Conservation (phyloP, 2,888 invertebrate genomes). For the Cephus runcator region DNA sequence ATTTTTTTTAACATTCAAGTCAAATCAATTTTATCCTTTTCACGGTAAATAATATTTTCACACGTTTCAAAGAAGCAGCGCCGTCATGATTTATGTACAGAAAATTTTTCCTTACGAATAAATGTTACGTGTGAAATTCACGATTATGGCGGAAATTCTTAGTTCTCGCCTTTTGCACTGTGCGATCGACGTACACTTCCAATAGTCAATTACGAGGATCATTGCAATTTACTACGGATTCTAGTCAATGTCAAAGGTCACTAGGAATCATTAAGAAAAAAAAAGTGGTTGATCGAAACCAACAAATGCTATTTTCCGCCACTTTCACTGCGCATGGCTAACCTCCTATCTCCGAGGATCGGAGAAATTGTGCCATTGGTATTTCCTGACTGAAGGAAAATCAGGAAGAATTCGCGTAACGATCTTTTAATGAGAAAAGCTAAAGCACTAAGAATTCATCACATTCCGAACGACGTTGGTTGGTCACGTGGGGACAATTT, state of each 20-base stretch:
- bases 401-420: background rate
- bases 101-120: background rate
- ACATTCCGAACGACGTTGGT: too few species aligned
- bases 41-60: background rate
- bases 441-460: too few species aligned
- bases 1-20: background rate
- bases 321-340: background rate
- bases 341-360: slow-evolving; percentile 10
- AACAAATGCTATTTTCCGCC: background rate
- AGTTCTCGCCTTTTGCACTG: background rate
- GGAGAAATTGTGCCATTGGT: slow-evolving; percentile 27
- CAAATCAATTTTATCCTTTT: background rate
- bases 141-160: background rate
- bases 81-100: background rate
- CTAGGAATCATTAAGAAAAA: background rate
- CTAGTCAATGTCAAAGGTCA: background rate
- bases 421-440: background rate
- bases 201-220: background rate
- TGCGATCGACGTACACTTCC: background rate
- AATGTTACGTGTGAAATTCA: background rate
- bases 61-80: background rate
- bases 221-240: background rate
- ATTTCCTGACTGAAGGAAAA: slow-evolving; percentile 24
- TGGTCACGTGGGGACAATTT: too few species aligned
- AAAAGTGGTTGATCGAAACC: background rate